A percentile compares a stretch with the other conserved stretches of the same genome.
phyloP scores from a whole-genome alignment of 2,888 invertebrate genomes.

The Psylliodes chrysocephalus region DNA sequence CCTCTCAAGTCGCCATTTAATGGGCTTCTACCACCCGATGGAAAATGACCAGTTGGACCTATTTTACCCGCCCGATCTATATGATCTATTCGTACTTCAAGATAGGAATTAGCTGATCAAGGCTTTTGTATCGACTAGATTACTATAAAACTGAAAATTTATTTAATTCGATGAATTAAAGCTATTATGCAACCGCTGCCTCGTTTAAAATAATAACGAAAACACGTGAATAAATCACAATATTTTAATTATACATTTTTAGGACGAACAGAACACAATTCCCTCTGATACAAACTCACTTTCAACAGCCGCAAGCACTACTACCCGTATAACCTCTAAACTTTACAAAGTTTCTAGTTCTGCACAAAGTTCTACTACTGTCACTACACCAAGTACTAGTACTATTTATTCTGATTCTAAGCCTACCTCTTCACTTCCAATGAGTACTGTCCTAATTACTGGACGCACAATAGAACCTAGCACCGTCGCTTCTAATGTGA shows the following conservation, averaged over 20 bases:
- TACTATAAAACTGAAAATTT: no score
- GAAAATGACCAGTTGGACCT: no score
- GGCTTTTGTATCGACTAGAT: no score
- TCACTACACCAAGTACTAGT: slow-evolving; percentile 14
- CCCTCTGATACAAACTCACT: slow-evolving; percentile 47
- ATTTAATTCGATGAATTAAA: no score
- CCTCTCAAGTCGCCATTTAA: no score
- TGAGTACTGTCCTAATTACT: not conserved
- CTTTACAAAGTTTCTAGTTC: slow-evolving; percentile 25
- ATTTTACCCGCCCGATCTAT: no score
- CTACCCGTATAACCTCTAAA: slow-evolving; percentile 29
- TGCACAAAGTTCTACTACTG: slow-evolving; percentile 14
- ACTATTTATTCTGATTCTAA: not conserved
- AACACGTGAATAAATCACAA: not conserved
- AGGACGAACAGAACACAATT: slow-evolving; percentile 50
- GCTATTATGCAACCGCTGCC: no score
- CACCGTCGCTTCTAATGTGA: slow-evolving; percentile 33
- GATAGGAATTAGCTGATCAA: no score
- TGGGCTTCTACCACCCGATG: no score
- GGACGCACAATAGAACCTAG: slow-evolving; percentile 7
- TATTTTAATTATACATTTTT: slow-evolving; percentile 41
- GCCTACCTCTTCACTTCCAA: slow-evolving; percentile 11
- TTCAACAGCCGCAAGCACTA: slow-evolving; percentile 36
- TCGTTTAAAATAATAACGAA: no score
- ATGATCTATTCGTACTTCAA: no score